phyloP scores from a whole-genome alignment of 2,113 vertebrate species.

The Seriola quinqueradiata region DNA sequence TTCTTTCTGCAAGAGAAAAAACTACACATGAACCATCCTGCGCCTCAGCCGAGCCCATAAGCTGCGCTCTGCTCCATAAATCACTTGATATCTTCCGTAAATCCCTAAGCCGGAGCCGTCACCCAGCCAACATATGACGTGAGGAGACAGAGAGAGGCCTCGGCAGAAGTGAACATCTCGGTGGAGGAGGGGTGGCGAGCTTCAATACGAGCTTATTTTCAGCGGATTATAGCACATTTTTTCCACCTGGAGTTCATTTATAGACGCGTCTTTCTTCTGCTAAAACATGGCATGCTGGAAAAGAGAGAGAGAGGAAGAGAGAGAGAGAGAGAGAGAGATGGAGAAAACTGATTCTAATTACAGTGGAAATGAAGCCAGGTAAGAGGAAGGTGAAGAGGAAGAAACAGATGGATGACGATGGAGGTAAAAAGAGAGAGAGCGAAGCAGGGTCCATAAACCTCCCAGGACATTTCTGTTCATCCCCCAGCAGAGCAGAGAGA shows the following conservation, averaged over 20 bases:
- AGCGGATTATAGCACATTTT: conserved; percentile 37
- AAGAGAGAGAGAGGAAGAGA: too few species aligned
- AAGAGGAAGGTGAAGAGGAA: not conserved
- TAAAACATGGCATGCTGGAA: conserved; percentile 16
- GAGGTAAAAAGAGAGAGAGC: not conserved
- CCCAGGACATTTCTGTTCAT: too few species aligned
- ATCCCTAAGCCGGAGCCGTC: conserved; percentile 40
- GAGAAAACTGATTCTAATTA: conserved; percentile 28
- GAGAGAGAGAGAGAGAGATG: conserved; percentile 5
- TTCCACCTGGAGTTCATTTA: conserved; percentile 62
- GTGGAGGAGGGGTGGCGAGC: not conserved
- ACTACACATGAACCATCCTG: not conserved
- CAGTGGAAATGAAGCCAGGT: conserved; percentile 16
- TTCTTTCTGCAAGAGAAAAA: not conserved
- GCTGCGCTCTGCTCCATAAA: conserved; percentile 27
- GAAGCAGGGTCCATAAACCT: not conserved
- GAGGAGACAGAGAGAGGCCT: conserved; percentile 8
- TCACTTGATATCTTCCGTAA: conserved; percentile 38
- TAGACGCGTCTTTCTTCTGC: conserved; percentile 18
- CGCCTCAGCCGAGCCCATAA: conserved; percentile 5
- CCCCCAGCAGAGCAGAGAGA: too few species aligned
- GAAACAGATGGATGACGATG: conserved; percentile 33
- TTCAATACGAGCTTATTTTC: conserved; percentile 33
- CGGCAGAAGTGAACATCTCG: not conserved
- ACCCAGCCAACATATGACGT: conserved; percentile 26